These are phyloP conservation scores for Neoscelio sp. DNA, from an alignment of 2,888 invertebrate species.

Conservation along the genomic window DNA sequence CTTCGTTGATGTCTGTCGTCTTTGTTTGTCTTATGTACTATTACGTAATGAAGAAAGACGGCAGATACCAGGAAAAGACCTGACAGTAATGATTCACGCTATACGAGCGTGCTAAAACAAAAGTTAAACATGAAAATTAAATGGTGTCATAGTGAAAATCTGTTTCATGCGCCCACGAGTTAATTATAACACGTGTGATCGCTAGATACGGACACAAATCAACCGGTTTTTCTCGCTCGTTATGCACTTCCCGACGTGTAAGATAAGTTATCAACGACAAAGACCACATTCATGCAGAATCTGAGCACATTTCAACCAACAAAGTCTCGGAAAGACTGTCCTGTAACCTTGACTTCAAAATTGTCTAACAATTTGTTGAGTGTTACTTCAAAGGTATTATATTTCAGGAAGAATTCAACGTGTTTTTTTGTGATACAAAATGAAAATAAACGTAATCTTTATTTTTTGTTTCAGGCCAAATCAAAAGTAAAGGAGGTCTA, in stretches of 20 bases:
- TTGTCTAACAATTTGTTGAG: no score
- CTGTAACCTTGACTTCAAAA: neutral
- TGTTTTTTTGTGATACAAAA: no score
- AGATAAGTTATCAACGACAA: constrained; percentile 49
- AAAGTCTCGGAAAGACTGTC: no score
- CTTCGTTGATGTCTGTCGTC: no score
- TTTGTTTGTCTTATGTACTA: no score
- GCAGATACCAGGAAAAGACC: no score
- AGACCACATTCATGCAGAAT: constrained; percentile 11
- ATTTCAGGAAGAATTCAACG: no score
- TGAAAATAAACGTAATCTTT: neutral
- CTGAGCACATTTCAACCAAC: constrained; percentile 2
- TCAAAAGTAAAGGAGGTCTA: constrained; percentile 93
- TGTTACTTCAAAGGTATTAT: no score
- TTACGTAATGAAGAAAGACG: no score
- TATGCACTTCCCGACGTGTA: constrained; percentile 17
- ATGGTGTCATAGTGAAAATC: constrained; percentile 7
- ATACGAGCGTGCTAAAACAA: no score
- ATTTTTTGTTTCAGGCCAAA: constrained; percentile 88
- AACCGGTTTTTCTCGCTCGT: constrained; percentile 49
- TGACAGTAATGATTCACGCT: no score
- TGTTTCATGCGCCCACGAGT: constrained; percentile 31
- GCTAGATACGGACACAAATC: constrained; percentile 39
- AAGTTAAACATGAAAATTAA: neutral
- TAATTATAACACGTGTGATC: constrained; percentile 52